Evolutionary conservation across 1,140 invertebrate species (phyloP).

Genomic region (Heliconius eleuchia): DNA sequence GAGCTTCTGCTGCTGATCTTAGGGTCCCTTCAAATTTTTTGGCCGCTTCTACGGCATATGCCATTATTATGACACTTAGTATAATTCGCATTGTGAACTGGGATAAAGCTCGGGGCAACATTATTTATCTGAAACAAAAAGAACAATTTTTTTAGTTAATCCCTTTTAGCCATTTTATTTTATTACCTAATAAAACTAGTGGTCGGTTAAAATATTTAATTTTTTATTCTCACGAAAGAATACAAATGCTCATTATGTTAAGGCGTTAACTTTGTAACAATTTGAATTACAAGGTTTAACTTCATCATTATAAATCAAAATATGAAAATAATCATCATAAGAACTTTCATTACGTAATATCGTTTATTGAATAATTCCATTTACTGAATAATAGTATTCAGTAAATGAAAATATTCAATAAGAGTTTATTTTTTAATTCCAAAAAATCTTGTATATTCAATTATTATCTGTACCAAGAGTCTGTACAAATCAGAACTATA

Average conservation of each 20-base stretch:
- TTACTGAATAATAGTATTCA: too few relatives aligned
- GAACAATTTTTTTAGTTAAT: neutral
- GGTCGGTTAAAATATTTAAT: neutral
- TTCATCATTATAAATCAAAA: neutral
- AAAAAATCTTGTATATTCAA: neutral
- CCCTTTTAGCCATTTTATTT: neutral
- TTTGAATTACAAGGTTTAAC: constrained; percentile 38
- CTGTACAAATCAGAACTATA: neutral
- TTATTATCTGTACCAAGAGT: constrained; percentile 17
- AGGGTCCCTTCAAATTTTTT: constrained; percentile 77
- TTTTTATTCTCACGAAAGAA: neutral
- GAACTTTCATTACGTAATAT: neutral
- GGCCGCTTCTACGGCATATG: constrained; percentile 65
- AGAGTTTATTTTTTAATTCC: neutral
- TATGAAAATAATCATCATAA: neutral
- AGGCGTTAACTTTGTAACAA: constrained; percentile 60
- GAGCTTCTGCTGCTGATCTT: constrained; percentile 76
- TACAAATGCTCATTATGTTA: constrained; percentile 37
- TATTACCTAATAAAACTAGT: neutral
- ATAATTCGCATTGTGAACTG: constrained; percentile 67
- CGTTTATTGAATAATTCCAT: too few relatives aligned
- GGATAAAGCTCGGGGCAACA: constrained; percentile 62
- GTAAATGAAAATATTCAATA: too few relatives aligned
- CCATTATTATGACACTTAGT: constrained; percentile 68
- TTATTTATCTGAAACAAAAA: constrained; percentile 72